Conservation (phyloP, 2,113 vertebrate genomes). For the Chamaetylas fuelleborni region DNA sequence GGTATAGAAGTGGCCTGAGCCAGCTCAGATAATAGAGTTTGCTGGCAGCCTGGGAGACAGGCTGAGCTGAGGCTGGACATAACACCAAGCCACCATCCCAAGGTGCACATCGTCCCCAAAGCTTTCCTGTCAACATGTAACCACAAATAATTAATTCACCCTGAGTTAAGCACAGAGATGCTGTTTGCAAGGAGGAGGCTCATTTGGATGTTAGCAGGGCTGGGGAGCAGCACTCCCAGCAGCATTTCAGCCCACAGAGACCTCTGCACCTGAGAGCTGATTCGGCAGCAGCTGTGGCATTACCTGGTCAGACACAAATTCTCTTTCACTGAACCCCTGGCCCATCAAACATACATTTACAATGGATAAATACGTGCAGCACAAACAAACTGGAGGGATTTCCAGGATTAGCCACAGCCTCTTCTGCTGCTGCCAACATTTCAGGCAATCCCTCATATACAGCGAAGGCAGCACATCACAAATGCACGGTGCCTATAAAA, state of each 20-base stretch:
- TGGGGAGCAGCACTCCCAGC: not conserved
- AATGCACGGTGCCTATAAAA: rapidly evolving
- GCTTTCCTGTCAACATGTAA: not conserved
- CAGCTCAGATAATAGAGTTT: not conserved
- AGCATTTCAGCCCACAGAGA: not conserved
- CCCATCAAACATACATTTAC: slow-evolving; percentile 29
- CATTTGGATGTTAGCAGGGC: not conserved
- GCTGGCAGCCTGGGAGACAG: not conserved
- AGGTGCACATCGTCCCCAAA: not conserved
- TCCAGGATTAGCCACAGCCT: slow-evolving; percentile 28
- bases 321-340: slow-evolving; percentile 2
- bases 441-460: not conserved
- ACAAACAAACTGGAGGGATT: slow-evolving; percentile 34
- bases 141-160: not conserved
- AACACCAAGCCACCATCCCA: not conserved
- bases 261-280: not conserved
- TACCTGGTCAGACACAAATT: not conserved
- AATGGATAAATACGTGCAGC: slow-evolving; percentile 23
- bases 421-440: not conserved
- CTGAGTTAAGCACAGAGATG: rapidly evolving
- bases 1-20: not conserved
- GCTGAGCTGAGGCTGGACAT: not conserved
- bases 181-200: not conserved
- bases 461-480: rapidly evolving
- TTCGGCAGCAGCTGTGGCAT: not conserved